Evolutionary conservation across 2,888 invertebrate genomes (phyloP), one percentile per base, ranked within the genome.

Genomic region (Pristionchus maxplancki): DNA sequence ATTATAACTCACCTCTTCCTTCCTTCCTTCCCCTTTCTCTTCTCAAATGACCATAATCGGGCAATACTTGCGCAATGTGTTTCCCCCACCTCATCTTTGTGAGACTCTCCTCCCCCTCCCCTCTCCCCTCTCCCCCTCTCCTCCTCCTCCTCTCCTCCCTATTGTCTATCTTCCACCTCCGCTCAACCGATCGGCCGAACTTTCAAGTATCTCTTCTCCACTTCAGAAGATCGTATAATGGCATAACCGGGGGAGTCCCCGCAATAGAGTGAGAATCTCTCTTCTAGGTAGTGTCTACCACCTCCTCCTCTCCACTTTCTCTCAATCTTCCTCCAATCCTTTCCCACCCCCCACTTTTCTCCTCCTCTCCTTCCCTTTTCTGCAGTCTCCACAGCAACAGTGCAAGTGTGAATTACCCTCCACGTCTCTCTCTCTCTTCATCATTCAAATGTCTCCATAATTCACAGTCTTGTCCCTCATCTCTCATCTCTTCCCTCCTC

Each of bases 181-280:
- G 58, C 28, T 67, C 67, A 34, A 34, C 67, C 28, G 28, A 67
- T 67, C 67, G 67, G 67, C 67, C 67, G 67, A 67, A 67, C 67
- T 67, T 67, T 67, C 67, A 67, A 67, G 67, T 67, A 67, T 67
- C 67, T 34, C 34, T 17, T 67, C 6, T 8, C 67, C 67, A 34
- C 67, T 67, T 67, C 13, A 64, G 64, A 67, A 67, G 67, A 67
- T 67, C 31, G 67, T 67, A 67, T 67, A 67, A 67, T 67, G 67
- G 67, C 67, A 67, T 67, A 67, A 67, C 67, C n/a, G 13, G 31
- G 67, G 11, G 67, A 31, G 15, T 15, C 67, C 31, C 34, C 67
- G 67, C 67, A 67, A 67, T 67, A 28, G 31, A 67, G 31, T 67
- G 67, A 67, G 67, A 67, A 67, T 44, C 40, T 78, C 44, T 40